A percentile compares a stretch with the other conserved stretches of the same genome.
phyloP scores from a whole-genome alignment of 2,113 vertebrate genomes.

The Urocolius indicus region DNA sequence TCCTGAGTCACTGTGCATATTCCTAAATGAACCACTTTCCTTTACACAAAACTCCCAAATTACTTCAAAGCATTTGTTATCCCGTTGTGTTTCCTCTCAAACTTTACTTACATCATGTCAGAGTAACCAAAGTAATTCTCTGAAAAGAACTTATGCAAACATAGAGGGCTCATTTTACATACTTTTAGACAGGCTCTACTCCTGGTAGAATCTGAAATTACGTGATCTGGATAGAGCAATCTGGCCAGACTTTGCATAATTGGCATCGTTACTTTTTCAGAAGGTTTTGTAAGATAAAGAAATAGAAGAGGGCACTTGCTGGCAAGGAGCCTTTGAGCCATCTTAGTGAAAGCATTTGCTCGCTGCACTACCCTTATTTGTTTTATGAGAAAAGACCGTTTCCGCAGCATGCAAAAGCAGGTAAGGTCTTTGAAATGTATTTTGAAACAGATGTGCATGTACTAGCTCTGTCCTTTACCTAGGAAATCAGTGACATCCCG shows the following conservation, averaged over 20 bases:
- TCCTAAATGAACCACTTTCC: background rate
- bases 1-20: background rate
- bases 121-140: background rate
- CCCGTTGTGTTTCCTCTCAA: background rate
- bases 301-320: background rate
- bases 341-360: background rate
- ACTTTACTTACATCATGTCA: background rate
- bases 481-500: background rate
- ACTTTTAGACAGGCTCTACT: constrained; percentile 1
- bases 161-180: background rate
- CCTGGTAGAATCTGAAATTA: background rate
- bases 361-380: background rate
- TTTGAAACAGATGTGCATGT: background rate
- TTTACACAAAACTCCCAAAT: background rate
- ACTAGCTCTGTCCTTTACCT: background rate
- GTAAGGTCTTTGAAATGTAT: background rate
- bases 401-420: background rate
- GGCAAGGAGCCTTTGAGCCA: background rate
- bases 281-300: background rate
- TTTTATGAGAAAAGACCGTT: background rate
- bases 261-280: background rate
- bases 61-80: background rate
- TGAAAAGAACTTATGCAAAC: background rate
- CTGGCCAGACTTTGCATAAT: background rate
- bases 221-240: background rate